Percentiles rank a stretch among this genome's conserved stretches.
Conservation (phyloP, 2,888 invertebrate species). For the Criorhina ranunculi region DNA sequence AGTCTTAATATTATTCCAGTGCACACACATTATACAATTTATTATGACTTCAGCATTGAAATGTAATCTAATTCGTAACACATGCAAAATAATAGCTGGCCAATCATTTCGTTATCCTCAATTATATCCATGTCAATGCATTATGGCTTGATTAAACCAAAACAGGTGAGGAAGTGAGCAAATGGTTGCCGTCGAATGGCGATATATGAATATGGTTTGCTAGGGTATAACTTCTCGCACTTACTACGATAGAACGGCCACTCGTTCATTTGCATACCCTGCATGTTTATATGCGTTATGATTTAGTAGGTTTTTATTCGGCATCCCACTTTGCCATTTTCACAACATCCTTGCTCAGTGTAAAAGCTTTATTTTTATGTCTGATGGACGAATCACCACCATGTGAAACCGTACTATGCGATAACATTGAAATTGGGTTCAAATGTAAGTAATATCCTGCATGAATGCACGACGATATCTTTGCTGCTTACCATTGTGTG, state of each 20-base stretch:
- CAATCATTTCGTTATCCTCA: constrained; percentile 30
- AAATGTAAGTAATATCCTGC: constrained; percentile 52
- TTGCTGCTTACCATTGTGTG: constrained; percentile 8
- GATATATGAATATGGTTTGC: neutral
- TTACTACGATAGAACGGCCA: neutral
- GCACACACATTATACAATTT: constrained; percentile 16
- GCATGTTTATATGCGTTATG: neutral
- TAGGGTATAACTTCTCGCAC: neutral
- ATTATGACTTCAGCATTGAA: constrained; percentile 25
- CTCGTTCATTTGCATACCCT: constrained; percentile 13
- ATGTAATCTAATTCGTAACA: constrained; percentile 11
- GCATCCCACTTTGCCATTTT: neutral
- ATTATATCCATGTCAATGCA: constrained; percentile 45
- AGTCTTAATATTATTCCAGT: constrained; percentile 29
- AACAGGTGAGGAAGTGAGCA: constrained; percentile 9
- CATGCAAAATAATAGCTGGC: constrained; percentile 11
- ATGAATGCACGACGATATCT: constrained; percentile 40
- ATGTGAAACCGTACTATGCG: constrained; percentile 32
- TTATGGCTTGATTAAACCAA: constrained; percentile 7
- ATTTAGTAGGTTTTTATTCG: neutral
- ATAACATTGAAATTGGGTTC: constrained; percentile 31
- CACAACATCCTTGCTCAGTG: neutral
- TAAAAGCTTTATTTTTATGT: neutral
- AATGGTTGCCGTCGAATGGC: neutral
- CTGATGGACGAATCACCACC: neutral